Evolutionary conservation across 1,140 invertebrate species (phyloP).

Genomic region (Planococcus citri): DNA sequence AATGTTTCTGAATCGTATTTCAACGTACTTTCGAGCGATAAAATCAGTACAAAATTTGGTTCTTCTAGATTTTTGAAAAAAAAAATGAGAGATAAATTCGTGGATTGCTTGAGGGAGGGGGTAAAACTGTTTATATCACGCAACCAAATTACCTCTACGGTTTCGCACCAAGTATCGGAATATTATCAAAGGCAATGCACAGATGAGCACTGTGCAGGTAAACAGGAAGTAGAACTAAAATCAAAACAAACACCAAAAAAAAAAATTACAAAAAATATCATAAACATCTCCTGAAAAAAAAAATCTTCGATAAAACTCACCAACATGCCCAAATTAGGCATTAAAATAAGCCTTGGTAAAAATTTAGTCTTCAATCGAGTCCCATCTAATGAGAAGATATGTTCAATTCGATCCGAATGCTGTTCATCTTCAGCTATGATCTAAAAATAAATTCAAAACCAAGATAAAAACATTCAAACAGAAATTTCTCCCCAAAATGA

Average conservation of each 20-base stretch:
- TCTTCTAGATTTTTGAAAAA: no score
- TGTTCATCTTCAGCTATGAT: not conserved
- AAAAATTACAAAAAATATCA: not conserved
- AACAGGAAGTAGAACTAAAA: constrained; percentile 8
- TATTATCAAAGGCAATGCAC: not conserved
- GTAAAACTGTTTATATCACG: no score
- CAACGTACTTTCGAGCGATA: no score
- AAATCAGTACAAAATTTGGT: no score
- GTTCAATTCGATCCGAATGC: not conserved
- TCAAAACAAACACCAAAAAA: no score
- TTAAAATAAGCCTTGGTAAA: not conserved
- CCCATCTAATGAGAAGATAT: not conserved
- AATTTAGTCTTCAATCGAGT: constrained; percentile 1
- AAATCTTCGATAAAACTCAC: not conserved
- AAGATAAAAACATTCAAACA: not conserved
- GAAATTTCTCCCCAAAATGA: not conserved
- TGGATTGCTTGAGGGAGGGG: no score
- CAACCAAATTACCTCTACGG: not conserved
- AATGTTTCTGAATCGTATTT: no score
- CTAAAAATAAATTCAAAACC: not conserved
- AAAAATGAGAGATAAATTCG: no score
- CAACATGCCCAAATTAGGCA: constrained; percentile 3
- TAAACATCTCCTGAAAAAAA: not conserved
- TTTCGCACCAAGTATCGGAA: not conserved
- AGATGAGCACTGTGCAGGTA: not conserved